Evolutionary conservation across 1,140 invertebrate species (phyloP).

Genomic region (Zaprionus davidi): DNA sequence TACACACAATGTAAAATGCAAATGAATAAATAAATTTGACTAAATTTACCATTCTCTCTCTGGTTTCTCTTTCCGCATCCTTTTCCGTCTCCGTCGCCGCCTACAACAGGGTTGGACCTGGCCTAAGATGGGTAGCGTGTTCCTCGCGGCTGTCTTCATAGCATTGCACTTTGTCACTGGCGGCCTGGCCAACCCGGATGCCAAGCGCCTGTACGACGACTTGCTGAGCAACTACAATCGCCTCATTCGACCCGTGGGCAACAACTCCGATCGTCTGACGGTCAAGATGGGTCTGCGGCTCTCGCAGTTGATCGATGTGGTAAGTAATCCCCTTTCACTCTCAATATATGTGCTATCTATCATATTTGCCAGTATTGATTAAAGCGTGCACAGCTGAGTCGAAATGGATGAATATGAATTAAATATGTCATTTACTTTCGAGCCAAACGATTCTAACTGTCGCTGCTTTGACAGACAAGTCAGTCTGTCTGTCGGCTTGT

Average conservation of each 20-base stretch:
- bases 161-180: slow-evolving; percentile 87
- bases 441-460: slow-evolving; percentile 1
- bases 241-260: slow-evolving; percentile 97
- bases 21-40: slow-evolving; percentile 32
- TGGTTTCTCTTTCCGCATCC: not conserved
- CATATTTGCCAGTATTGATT: not conserved
- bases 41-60: slow-evolving; percentile 7
- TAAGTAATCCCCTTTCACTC: slow-evolving; percentile 87
- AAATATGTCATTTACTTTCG: not conserved
- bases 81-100: not conserved
- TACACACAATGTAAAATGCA: slow-evolving; percentile 14
- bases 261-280: slow-evolving; percentile 97
- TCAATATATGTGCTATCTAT: not conserved
- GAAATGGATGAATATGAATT: not conserved
- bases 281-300: slow-evolving; percentile 98
- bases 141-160: slow-evolving; percentile 90
- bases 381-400: not conserved
- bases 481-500: not conserved
- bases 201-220: slow-evolving; percentile 97
- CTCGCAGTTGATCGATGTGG: slow-evolving; percentile 99
- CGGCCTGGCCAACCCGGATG: slow-evolving; percentile 92
- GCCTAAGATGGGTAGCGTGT: slow-evolving; percentile 91
- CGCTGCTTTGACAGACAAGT: slow-evolving; percentile 45
- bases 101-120: slow-evolving; percentile 90
- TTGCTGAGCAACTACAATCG: slow-evolving; percentile 98